Evolutionary conservation across 2,113 vertebrate genomes (phyloP), one percentile per base, ranked within the genome.

Genomic region (Odontesthes bonariensis): DNA sequence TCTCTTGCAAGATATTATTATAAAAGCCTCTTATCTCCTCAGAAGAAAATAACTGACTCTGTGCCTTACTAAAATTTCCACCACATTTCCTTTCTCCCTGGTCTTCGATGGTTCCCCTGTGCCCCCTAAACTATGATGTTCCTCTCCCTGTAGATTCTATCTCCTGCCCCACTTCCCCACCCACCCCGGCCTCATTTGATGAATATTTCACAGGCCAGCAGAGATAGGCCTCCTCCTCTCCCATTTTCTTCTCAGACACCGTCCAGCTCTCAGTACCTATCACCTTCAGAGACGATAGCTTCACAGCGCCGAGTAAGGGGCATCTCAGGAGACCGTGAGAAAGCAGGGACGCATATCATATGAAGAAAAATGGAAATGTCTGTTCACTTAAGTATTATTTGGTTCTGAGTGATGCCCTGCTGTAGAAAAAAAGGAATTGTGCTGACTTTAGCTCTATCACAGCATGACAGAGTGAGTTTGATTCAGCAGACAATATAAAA

Each of bases 161-260:
- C 87, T 88, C 80, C 71, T 84, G 83, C 74, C 14, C 56, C 84
- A 84, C 88, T 76, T 81, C 77, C 77, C 77, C 70, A 58, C 85
- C 87, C 78, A 60, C 75, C 75, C 46, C 58, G 53, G 81, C 89
- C 86, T 77, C 75, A 77, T 88, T 84, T 90, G 83, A 92, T 93
- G 85, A 93, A 93, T 90, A 92, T 93, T 93, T 93, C 86, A 93
- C 91, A 88, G 91, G 86, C 86, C 91, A 89, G 85, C 77, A 81
- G 90, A 90, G 92, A 90, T 80, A 64, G 73, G 65, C 79, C 75
- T 82, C 79, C 84, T 81, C 78, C 77, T 84, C 75, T 82, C 83
- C 79, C 71, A 78, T 86, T 75, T 69, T 80, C 83, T 80, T 87
- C 85, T 75, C 83, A 85, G 84, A 86, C 79, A 72, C 59, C 3